Conservation (phyloP, 2,888 invertebrate genomes). For the Cephus sareptanus region DNA sequence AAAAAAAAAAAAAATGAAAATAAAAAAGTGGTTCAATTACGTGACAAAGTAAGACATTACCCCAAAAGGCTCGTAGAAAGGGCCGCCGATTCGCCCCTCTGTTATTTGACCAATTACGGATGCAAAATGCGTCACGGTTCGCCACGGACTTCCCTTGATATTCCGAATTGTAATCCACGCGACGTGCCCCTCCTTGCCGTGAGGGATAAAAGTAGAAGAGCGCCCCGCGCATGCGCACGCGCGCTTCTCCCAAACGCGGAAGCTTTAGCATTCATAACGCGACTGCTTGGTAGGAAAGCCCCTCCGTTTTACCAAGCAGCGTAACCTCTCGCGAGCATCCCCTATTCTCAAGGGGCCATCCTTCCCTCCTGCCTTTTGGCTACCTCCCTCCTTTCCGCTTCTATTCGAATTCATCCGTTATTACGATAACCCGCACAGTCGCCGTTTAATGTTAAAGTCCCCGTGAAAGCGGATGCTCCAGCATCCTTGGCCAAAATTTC, state of each 20-base stretch:
- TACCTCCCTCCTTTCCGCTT: not conserved
- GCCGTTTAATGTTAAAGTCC: too few relatives aligned
- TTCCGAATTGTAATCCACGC: not conserved
- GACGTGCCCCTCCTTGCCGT: too few relatives aligned
- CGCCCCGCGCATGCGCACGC: too few relatives aligned
- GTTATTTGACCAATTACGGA: not conserved
- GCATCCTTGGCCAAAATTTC: too few relatives aligned
- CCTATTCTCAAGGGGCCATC: not conserved
- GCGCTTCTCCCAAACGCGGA: too few relatives aligned
- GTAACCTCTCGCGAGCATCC: not conserved
- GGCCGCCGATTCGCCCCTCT: not conserved
- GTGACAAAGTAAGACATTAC: not conserved
- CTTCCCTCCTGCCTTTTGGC: not conserved
- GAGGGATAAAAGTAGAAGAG: too few relatives aligned
- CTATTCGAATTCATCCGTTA: not conserved
- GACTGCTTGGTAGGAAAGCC: not conserved
- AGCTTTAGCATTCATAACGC: slow-evolving; percentile 1
- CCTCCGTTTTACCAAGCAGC: slow-evolving; percentile 1
- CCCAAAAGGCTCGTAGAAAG: slow-evolving; percentile 1
- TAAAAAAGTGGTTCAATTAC: not conserved
- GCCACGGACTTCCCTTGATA: not conserved
- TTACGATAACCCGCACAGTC: not conserved
- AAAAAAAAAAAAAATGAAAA: not conserved
- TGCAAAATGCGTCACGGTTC: slow-evolving; percentile 2
- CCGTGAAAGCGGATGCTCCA: too few relatives aligned